Evolutionary conservation across 1,140 invertebrate genomes (phyloP).

Genomic region (Sarcophaga peregrina): DNA sequence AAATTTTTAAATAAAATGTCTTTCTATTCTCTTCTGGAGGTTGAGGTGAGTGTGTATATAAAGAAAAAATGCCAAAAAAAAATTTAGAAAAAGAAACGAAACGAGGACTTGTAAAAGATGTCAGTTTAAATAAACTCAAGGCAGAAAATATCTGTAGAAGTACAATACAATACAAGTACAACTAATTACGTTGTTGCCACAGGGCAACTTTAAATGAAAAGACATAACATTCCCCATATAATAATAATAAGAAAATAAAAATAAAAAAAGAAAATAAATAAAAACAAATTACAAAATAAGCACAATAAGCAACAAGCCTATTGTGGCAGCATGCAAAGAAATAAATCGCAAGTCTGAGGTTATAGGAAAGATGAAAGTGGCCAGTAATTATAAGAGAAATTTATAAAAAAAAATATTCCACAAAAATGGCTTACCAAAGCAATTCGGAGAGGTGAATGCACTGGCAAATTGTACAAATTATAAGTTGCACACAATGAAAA

Average conservation of each 20-base stretch:
- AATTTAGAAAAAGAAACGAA: not conserved
- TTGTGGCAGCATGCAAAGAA: no score
- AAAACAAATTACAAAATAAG: no score
- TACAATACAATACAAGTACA: not conserved
- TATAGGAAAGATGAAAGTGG: not conserved
- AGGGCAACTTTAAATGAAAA: not conserved
- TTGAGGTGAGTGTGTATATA: no score
- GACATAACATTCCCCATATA: not conserved
- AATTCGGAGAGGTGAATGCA: no score
- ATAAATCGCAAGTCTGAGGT: not conserved
- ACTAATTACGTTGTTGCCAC: constrained; percentile 1
- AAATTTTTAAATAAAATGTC: no score
- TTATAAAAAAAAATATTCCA: not conserved
- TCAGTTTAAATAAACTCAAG: not conserved
- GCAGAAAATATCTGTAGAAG: not conserved
- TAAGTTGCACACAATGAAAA: not conserved
- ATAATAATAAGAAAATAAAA: not conserved
- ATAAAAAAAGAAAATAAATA: not conserved
- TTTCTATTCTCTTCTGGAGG: no score
- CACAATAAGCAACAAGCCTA: no score
- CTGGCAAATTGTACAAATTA: not conserved
- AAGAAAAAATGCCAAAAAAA: not conserved
- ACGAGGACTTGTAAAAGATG: not conserved
- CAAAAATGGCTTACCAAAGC: no score
- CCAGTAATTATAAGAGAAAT: not conserved